These are phyloP conservation scores for Gallinago media DNA, from an alignment of 2,113 vertebrate genomes.

Conservation along the genomic window DNA sequence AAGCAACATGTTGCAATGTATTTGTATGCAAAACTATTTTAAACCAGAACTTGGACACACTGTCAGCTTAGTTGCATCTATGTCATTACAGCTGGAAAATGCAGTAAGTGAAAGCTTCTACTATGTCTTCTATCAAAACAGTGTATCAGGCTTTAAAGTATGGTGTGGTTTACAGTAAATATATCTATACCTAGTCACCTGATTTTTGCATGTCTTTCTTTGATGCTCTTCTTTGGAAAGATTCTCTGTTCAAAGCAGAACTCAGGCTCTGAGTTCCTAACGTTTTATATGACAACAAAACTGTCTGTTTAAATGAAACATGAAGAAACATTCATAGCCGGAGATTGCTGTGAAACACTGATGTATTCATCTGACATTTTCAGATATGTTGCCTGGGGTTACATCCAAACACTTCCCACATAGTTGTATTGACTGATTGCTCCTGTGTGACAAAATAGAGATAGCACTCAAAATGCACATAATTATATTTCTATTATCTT, in stretches of 20 bases:
- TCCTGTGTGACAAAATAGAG: background rate
- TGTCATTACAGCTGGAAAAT: background rate
- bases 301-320: constrained; percentile 31
- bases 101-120: background rate
- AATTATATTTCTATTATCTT: constrained; percentile 23
- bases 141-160: background rate
- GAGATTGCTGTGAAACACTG: constrained; percentile 4
- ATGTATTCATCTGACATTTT: constrained; percentile 48
- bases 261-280: background rate
- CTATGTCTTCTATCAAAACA: background rate
- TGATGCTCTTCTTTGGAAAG: background rate
- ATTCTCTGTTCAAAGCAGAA: background rate
- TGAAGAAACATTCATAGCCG: background rate
- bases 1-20: background rate
- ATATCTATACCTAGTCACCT: background rate
- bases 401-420: background rate
- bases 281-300: background rate
- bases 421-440: background rate
- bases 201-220: background rate
- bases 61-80: background rate
- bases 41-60: background rate
- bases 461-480: background rate
- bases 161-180: background rate
- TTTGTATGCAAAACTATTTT: background rate
- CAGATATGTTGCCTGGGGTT: constrained; percentile 27